A percentile compares a stretch with the other conserved stretches of the same genome.
Evolutionary conservation across 1,140 invertebrate genomes (phyloP).

Genomic region (Telenomus remus): DNA sequence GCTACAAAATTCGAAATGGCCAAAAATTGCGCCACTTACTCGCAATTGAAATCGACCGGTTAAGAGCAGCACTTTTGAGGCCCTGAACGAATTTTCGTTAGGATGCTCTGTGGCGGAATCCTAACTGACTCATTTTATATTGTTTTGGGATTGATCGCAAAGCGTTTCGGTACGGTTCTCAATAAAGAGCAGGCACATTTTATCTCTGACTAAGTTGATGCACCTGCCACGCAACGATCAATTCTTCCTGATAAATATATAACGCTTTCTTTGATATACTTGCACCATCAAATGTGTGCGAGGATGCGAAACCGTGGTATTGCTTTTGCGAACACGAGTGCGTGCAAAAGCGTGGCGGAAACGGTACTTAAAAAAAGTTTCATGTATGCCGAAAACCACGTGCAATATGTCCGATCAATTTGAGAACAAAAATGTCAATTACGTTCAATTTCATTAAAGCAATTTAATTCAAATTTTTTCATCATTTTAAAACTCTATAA

Average conservation of each 20-base stretch:
- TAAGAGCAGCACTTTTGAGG: constrained; percentile 26
- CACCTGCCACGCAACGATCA: constrained; percentile 44
- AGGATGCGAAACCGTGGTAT: constrained; percentile 21
- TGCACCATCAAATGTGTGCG: constrained; percentile 21
- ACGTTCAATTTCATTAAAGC: too few relatives aligned
- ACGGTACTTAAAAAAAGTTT: constrained; percentile 8
- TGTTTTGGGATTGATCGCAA: constrained; percentile 38
- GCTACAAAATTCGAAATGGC: constrained; percentile 5
- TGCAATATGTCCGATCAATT: neutral
- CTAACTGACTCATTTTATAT: constrained; percentile 36
- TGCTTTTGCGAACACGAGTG: constrained; percentile 28
- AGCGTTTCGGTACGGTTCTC: constrained; percentile 22
- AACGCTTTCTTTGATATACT: constrained; percentile 48
- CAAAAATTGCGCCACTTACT: constrained; percentile 39
- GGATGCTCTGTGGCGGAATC: constrained; percentile 15
- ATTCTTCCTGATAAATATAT: constrained; percentile 41
- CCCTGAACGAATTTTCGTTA: constrained; percentile 5
- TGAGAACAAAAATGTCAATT: neutral
- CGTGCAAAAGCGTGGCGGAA: constrained; percentile 26
- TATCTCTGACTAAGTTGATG: constrained; percentile 24
- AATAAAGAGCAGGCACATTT: constrained; percentile 20
- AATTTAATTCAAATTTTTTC: too few relatives aligned
- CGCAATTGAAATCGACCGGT: constrained; percentile 24
- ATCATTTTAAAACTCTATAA: too few relatives aligned
- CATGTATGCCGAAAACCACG: constrained; percentile 6